A percentile compares a stretch with the other conserved stretches of the same genome.
Evolutionary conservation across 2,113 vertebrate species (phyloP).

Genomic region (Zapornia atra): DNA sequence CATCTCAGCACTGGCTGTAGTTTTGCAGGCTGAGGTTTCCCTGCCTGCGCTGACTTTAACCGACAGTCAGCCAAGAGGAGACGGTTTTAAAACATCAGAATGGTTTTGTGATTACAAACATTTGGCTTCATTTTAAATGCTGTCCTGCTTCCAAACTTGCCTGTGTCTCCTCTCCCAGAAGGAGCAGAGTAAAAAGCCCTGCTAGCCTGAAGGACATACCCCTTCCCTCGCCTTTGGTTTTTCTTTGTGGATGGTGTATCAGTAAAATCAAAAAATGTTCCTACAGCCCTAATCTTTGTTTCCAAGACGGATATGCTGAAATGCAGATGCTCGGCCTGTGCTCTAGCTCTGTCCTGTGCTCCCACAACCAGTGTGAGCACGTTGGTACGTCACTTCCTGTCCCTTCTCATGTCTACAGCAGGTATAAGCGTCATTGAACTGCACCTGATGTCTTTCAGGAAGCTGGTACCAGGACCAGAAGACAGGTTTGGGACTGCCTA

Average conservation of each 20-base stretch:
- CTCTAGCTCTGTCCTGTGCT: neutral
- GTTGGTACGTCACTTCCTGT: accelerated
- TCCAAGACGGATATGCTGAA: neutral
- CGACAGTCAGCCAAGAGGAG: neutral
- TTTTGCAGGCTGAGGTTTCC: neutral
- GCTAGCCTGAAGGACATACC: neutral
- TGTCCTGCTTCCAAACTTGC: neutral
- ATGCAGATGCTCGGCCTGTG: neutral
- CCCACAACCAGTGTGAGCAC: neutral
- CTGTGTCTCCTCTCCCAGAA: neutral
- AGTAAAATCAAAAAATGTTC: neutral
- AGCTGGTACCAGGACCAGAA: neutral
- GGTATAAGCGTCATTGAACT: neutral
- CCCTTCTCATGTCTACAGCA: neutral
- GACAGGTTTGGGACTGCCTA: neutral
- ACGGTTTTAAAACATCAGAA: neutral
- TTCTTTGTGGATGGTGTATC: neutral
- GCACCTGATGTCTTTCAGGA: accelerated
- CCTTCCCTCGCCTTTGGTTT: neutral
- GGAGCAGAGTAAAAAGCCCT: neutral
- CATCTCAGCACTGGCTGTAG: neutral
- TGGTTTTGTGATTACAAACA: neutral
- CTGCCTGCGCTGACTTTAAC: neutral
- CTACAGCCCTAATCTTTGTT: neutral
- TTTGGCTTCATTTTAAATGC: neutral